phyloP scores from a whole-genome alignment of 2,797 vertebrate species.

The Cynodonichthys magdalenae region DNA sequence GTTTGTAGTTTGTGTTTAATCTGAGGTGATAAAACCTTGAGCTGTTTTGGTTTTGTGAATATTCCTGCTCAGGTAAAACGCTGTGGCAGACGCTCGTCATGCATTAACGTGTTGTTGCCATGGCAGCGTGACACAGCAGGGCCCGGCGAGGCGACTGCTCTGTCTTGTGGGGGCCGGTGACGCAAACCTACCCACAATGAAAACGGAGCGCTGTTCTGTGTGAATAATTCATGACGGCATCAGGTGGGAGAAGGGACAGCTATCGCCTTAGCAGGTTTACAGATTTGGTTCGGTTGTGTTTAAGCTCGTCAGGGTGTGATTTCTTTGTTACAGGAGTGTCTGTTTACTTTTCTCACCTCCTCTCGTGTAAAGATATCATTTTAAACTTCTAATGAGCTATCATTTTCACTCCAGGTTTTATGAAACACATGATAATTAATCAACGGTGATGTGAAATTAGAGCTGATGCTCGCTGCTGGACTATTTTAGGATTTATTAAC shows the following conservation, averaged over 20 bases:
- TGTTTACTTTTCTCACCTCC: constrained; percentile 7
- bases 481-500: no score
- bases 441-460: no score
- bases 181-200: constrained; percentile 58
- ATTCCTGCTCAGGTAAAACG: constrained; percentile 11
- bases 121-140: constrained; percentile 66
- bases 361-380: neutral
- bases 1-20: neutral
- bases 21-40: constrained; percentile 1
- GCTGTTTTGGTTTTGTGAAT: neutral
- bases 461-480: no score
- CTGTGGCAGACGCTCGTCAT: constrained; percentile 32
- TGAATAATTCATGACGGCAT: constrained; percentile 75
- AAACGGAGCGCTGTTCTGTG: constrained; percentile 58
- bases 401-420: no score
- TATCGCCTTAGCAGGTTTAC: constrained; percentile 24
- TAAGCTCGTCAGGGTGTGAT: constrained; percentile 20
- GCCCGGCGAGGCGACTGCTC: constrained; percentile 48
- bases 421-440: no score
- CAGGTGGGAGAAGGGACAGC: constrained; percentile 52
- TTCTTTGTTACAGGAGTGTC: constrained; percentile 22
- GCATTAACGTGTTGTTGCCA: constrained; percentile 61
- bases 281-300: constrained; percentile 25
- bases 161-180: constrained; percentile 52
- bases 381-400: neutral